These are phyloP conservation scores for Sarcophaga subvicina DNA, from an alignment of 2,888 invertebrate genomes.

Conservation along the genomic window DNA sequence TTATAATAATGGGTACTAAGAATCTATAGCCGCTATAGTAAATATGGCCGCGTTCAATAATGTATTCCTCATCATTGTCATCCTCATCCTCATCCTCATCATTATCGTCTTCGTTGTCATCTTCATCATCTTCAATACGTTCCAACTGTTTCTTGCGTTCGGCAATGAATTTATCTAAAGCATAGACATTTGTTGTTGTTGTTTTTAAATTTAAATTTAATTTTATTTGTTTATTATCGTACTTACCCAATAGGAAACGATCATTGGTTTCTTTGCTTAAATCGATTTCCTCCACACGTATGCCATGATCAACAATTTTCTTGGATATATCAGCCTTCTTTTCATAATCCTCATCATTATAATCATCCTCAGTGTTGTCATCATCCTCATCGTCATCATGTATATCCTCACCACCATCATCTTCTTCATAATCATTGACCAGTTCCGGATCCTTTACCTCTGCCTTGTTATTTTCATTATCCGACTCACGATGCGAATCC, in stretches of 20 bases:
- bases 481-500: conserved; percentile 71
- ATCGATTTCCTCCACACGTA: conserved; percentile 78
- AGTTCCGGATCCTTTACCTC: conserved; percentile 77
- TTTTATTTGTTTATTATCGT: neutral
- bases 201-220: neutral
- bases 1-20: conserved; percentile 83
- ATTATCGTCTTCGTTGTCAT: conserved; percentile 73
- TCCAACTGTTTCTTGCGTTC: conserved; percentile 57
- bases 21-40: conserved; percentile 83
- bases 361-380: conserved; percentile 72
- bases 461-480: conserved; percentile 74
- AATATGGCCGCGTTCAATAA: conserved; percentile 80
- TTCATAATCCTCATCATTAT: conserved; percentile 69
- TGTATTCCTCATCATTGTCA: conserved; percentile 78
- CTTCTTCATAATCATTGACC: conserved; percentile 80
- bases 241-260: conserved; percentile 78
- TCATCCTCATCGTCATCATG: conserved; percentile 76
- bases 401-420: conserved; percentile 81
- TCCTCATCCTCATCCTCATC: conserved; percentile 73
- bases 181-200: neutral
- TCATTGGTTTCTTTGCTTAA: conserved; percentile 77
- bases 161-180: conserved; percentile 75
- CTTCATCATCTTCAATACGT: conserved; percentile 72
- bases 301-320: conserved; percentile 74
- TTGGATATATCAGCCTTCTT: conserved; percentile 73